Base-by-base conservation (phyloP, 2,113 vertebrate species). In the Campylomormyrus tamandua region DNA sequence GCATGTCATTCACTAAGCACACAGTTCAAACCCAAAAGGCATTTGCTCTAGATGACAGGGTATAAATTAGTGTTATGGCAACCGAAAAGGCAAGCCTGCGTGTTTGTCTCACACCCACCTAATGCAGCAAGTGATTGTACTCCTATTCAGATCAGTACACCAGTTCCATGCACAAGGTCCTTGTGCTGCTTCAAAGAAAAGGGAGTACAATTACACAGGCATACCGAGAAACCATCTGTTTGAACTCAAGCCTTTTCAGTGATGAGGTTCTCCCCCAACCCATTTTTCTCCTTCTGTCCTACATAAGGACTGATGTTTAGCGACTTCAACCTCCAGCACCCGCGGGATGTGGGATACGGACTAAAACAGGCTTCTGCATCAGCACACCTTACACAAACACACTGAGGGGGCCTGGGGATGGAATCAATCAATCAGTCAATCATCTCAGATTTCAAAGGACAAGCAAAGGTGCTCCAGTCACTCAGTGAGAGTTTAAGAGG, bases 381-480 rank as follows among this genome's bases (percentile, higher is more conserved):
- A 21, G 58, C 35, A 77, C 45, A 52, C 85, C 49, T 87, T 74
- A 53, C 89, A 87, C n/a, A 80, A 87, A 74, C 62, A 80, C 58
- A 52, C 24, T n/a, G 49, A 31, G 45, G 17, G 3, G 42, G 84
- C 27, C 39, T 46, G 24, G 46, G 83, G 83, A 90, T 90, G 83
- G 83, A 86, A 90, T 90, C 83, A 90, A 74, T 90, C 89, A 87
- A 87, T 90, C 83, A 90, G 80, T 90, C 89, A 84, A 90, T 89
- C 48, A 89, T 85, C 89, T 90, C 83, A 8, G 3, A 87, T 90
- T 90, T 90, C 89, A 87, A 90, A 89, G 80, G 53, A 84, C 50
- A 46, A 85, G 50, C 52, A 46, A 62, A 42, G 48, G 80, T 21
- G 52, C 80, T 27, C 80, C 77, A 35, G 80, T 83, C 89, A 84